Evolutionary conservation across 2,113 vertebrate genomes (phyloP), one percentile per base, ranked within the genome.

Genomic region (Hypomesus transpacificus): DNA sequence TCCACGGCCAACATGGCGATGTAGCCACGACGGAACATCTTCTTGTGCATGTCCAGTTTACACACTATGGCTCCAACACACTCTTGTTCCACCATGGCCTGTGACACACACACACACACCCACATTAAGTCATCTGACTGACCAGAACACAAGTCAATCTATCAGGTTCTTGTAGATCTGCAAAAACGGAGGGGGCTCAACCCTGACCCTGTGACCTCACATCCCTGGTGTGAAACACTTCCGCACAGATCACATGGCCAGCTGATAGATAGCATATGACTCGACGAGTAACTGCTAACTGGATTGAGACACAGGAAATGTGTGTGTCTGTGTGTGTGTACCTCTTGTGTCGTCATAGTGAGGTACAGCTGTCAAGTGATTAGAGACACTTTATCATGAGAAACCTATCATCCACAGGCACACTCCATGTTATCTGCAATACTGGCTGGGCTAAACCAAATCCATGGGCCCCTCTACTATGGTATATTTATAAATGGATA

Each of bases 21-120:
- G 93, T 99, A 99, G 89, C 97, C 97, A 79, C 97, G 94, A 80
- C 96, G 95, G 84, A 99, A 98, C 97, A 99, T 98, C 94, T 99
- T 99, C 95, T 99, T 99, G 92, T 99, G 97, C 97, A 98, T 97
- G 91, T 99, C 97, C 90, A 99, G 94, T 93, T 99, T 99, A 92
- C 97, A 99, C 86, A 99, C 97, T 70, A 99, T 99, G 93, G 97
- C 97, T 91, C 97, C 97, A 80, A 99, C 97, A 91, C 97, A 99
- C 92, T 98, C 97, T 79, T 96, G 94, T 88, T 95, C 96, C 92
- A 98, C 97, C 96, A 98, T 94, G 85, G 97, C 97, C 97, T 99
- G 93, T 89, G 87, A 64, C 59, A 34, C 62, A 70, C 14, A 52
- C 31, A 57, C 61, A 46, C 28, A 51, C 21, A 69, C 46, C 70